These are phyloP conservation scores for Trogon surrucura DNA, from an alignment of 2,113 vertebrate species.

Conservation along the genomic window DNA sequence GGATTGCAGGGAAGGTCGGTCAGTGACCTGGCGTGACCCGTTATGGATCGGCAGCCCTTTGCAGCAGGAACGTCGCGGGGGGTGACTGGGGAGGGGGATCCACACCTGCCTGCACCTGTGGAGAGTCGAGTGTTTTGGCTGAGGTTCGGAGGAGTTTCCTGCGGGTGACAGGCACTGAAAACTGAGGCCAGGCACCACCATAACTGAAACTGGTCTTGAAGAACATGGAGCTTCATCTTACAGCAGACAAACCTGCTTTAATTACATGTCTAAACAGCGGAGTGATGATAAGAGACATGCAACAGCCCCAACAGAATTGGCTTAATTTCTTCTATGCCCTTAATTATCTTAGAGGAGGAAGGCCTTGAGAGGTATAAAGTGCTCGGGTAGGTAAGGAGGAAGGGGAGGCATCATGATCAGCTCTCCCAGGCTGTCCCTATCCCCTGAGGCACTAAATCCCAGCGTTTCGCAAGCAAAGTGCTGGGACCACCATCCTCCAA, in stretches of 20 bases:
- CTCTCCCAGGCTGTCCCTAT: neutral
- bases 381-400: neutral
- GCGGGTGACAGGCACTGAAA: neutral
- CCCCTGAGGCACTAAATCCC: neutral
- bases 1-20: neutral
- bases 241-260: slow-evolving; percentile 10
- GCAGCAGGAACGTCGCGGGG: accelerated
- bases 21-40: neutral
- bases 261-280: neutral
- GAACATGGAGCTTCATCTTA: neutral
- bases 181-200: neutral
- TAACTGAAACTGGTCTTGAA: neutral
- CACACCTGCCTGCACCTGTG: accelerated
- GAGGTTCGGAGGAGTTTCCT: neutral
- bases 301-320: slow-evolving; percentile 15
- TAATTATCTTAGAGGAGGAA: slow-evolving; percentile 30
- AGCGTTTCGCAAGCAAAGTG: neutral
- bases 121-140: neutral
- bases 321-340: slow-evolving; percentile 35
- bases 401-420: neutral
- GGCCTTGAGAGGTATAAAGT: neutral
- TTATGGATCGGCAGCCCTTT: neutral
- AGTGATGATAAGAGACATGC: neutral
- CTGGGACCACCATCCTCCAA: neutral
- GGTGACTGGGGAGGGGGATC: neutral